Percentiles rank a stretch among this genome's conserved stretches.
phyloP scores from a whole-genome alignment of 2,113 vertebrate genomes.

The Acanthisitta chloris region DNA sequence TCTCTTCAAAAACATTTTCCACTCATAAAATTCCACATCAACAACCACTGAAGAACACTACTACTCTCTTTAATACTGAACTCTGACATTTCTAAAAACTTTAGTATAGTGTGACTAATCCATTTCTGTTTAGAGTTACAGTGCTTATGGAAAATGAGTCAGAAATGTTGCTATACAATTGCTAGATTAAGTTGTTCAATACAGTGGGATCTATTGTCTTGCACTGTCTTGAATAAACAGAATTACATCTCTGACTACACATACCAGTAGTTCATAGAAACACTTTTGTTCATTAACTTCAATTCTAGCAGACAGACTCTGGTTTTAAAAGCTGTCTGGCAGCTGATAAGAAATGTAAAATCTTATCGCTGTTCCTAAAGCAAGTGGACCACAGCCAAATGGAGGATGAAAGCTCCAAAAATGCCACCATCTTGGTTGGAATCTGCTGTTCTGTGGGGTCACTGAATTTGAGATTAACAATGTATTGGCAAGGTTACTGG shows the following conservation, averaged over 20 bases:
- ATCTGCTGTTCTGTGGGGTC: not conserved
- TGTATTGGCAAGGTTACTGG: not conserved
- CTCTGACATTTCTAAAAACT: not conserved
- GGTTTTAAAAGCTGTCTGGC: constrained; percentile 44
- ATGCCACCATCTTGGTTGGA: constrained; percentile 21
- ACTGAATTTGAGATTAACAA: constrained; percentile 1
- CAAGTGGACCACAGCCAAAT: constrained; percentile 54
- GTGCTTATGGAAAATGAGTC: constrained; percentile 11
- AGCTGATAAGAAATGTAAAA: constrained; percentile 55
- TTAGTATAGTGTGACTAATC: not conserved
- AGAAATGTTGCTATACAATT: constrained; percentile 21
- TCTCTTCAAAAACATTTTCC: not conserved
- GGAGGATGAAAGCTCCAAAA: constrained; percentile 34
- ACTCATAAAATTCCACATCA: not conserved
- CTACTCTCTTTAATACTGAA: not conserved
- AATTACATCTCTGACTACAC: constrained; percentile 11
- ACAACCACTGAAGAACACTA: not conserved
- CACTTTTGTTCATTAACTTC: constrained; percentile 59
- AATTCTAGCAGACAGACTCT: constrained; percentile 46
- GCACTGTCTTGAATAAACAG: constrained; percentile 30
- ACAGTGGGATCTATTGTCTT: constrained; percentile 23
- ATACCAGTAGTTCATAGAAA: constrained; percentile 55
- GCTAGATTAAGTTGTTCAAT: constrained; percentile 47
- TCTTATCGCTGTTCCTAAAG: constrained; percentile 35
- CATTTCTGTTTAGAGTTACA: constrained; percentile 19